Evolutionary conservation across 2,113 vertebrate species (phyloP), one percentile per base, ranked within the genome.

Genomic region (Aegithalos caudatus): DNA sequence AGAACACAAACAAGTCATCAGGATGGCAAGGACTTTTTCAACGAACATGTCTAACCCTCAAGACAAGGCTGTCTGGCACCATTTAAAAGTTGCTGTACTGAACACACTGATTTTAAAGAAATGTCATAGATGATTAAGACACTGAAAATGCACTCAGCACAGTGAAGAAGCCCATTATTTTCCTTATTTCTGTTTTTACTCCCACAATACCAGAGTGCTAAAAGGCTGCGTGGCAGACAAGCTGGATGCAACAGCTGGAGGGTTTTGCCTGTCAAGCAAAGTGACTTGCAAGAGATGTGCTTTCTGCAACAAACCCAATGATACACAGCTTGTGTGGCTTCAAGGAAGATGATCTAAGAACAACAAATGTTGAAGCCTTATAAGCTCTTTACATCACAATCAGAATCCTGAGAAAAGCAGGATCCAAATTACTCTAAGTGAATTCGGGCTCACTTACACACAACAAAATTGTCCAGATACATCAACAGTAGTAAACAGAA

Each of bases 191-290:
- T 31, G 27, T 73, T 91, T 81, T 71, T 4, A 72, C 62, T 78
- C 54, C 87, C 94, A 92, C 76, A 40, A 27, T 4, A 73, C 28
- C 29, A 87, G 62, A 69, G 51, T 78, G 89, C 93, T 92, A 94
- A 82, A 91, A 94, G 81, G 62, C 81, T 92, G 91, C 87, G 85
- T 21, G 87, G 94, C 90, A 95, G 86, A 96, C 83, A 86, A 90
- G 86, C 80, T 86, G 94, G 81, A 92, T 94, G 71, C 86, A 96
- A 91, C 94, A 96, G 94, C 88, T 97, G 95, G 92, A 96, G 86
- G 92, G 85, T 91, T 94, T 86, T 92, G 91, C 72, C 83, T 92
- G 92, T 94, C 95, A 93, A 94, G 78, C 81, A 57, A 81, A 91
- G 92, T 72, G 89, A 87, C 93, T 95, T 92, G 93, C 74, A 73